Base-by-base conservation (phyloP, 1,140 invertebrate genomes). In the Callitettix versicolor region DNA sequence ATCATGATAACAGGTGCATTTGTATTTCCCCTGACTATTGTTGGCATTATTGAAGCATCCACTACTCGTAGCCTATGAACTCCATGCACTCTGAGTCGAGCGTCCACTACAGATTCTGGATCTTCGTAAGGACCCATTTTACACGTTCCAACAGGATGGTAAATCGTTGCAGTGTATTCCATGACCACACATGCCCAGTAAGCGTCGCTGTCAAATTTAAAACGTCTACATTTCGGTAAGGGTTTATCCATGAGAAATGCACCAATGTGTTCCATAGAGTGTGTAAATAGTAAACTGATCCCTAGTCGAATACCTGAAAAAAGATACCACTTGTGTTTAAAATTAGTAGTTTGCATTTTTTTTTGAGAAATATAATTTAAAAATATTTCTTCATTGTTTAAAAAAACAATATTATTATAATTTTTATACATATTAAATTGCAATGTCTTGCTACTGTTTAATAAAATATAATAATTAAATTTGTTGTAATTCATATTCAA, bases 161-260 rank as follows among this genome's bases (percentile, higher is more conserved):
- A 91, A 49, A 91, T 88, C 0, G 88, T 89, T 73, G 86, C 79
- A 0, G 87, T 89, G 62, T 89, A 89, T 59, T 90, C 85, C 22
- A 82, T 73, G 1, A 83, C 71, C 12, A 78, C 75, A 62, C 84
- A 86, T 43, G 66, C 67, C 79, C 81, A 85, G 62, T 84, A 85
- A 0, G 75, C 72, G 43, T 78, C 71, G 1, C 74, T 73, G 15
- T 72, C 67, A 56, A 77, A 78, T 7, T 26, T 4, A 0, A 71
- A 64, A 0, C 64, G 49, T 11, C 71, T 65, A 63, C 77, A 79
- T 1, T 69, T 70, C 1, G 71, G 70, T 17, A 76, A 70, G 2
- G 59, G 54, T 0, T 57, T 54, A 36, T 59, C 67, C 64, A 67
- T 58, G 6, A 74, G 22, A 36, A 59, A 56, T 1, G 65, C 68